A percentile compares a stretch with the other conserved stretches of the same genome.
Evolutionary conservation across 2,888 invertebrate genomes (phyloP).

Genomic region (Clanis bilineata): DNA sequence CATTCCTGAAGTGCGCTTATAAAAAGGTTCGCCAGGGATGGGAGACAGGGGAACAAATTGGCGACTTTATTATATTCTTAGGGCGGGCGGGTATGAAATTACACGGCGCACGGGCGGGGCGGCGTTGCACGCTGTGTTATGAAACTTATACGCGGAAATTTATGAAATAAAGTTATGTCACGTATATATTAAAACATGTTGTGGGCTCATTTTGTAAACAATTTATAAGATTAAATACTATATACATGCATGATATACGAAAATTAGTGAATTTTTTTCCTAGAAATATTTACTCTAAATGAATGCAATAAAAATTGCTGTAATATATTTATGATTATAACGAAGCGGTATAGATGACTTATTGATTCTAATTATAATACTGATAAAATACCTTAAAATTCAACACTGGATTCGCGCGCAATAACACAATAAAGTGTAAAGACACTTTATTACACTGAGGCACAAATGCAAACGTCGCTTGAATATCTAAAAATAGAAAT

Average conservation of each 20-base stretch:
- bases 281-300: neutral
- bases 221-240: neutral
- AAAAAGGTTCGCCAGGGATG: constrained; percentile 26
- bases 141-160: constrained; percentile 30
- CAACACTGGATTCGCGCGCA: no score
- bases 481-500: constrained; percentile 14
- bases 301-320: no score
- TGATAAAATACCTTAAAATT: no score
- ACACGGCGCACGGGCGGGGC: constrained; percentile 22
- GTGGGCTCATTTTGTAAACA: neutral
- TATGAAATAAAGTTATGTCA: neutral
- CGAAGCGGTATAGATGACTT: no score
- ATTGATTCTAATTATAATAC: no score
- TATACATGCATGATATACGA: no score
- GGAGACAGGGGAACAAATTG: constrained; percentile 45
- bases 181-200: neutral
- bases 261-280: no score
- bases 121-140: constrained; percentile 25
- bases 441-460: neutral
- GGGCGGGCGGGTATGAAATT: constrained; percentile 35
- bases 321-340: no score
- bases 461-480: constrained; percentile 4
- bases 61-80: constrained; percentile 51
- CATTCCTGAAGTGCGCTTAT: constrained; percentile 28
- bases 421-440: neutral